Conservation (phyloP, 2,888 invertebrate genomes). For the Eupithecia inturbata region DNA sequence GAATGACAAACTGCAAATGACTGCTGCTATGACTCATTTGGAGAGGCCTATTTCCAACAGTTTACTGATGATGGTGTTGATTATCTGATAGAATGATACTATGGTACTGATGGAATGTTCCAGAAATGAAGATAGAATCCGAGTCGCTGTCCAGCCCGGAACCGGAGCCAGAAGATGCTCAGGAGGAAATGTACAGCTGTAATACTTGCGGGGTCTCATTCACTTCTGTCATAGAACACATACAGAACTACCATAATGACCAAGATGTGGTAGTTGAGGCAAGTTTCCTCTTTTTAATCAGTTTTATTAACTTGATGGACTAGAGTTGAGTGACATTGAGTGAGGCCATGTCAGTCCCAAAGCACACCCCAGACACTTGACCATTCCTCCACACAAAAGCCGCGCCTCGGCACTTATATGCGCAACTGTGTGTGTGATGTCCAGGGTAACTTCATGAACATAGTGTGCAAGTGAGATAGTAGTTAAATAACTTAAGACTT, state of each 20-base stretch:
- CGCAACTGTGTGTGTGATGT: too few relatives aligned
- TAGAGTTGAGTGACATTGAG: neutral
- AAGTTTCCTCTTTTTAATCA: conserved; percentile 28
- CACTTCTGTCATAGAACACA: conserved; percentile 86
- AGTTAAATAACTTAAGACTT: too few relatives aligned
- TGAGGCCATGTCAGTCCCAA: neutral
- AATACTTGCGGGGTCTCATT: conserved; percentile 87
- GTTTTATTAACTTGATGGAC: neutral
- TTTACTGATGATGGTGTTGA: neutral
- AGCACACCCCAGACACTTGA: too few relatives aligned
- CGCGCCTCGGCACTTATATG: too few relatives aligned
- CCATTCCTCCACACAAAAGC: too few relatives aligned
- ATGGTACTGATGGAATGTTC: conserved; percentile 22
- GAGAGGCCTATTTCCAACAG: neutral
- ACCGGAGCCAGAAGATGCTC: conserved; percentile 50
- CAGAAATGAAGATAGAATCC: conserved; percentile 58
- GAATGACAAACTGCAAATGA: neutral
- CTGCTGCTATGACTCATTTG: neutral
- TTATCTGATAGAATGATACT: neutral
- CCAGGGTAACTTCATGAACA: too few relatives aligned
- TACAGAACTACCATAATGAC: conserved; percentile 86
- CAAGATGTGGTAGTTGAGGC: conserved; percentile 88
- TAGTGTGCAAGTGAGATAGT: too few relatives aligned
- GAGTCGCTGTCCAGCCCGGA: conserved; percentile 50
- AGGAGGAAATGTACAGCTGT: conserved; percentile 84